Base-by-base conservation (phyloP, 1,140 invertebrate genomes). In the Rhizoglyphus robini region DNA sequence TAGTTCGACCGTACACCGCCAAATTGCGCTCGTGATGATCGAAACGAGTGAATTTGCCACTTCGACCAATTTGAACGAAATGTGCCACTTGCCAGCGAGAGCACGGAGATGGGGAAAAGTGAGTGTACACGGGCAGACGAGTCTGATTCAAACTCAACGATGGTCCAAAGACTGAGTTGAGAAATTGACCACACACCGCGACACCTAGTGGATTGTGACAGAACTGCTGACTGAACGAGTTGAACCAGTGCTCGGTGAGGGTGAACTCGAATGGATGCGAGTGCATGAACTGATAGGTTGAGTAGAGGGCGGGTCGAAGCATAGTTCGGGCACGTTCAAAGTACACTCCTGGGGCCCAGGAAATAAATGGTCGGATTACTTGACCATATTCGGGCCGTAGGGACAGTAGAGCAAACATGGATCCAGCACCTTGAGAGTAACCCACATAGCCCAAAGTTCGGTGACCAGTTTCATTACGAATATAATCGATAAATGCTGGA, bases 301-400 rank as follows among this genome's bases (percentile, higher is more conserved):
- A 32, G 51, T 23, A n/a, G n/a, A n/a, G n/a, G n/a, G n/a, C n/a
- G n/a, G n/a, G n/a, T n/a, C n/a, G n/a, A 25, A 54, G 8, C 20
- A 27, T 70, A 8, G 84, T 86, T 71, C 79, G 82, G 3, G 88
- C 79, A 65, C 88, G 76, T 1, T 79, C 77, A 73, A 88, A 80
- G 68, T 79, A 87, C 0, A 82, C 84, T 0, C 88, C 81, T 0
- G 89, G 90, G 1, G 85, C 88, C 46, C 92, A 74, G 0, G 83
- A 83, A 62, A 84, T 78, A 65, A 77, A 75, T 5, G 71, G 65
- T 67, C 72, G 72, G n/a, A 66, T 34, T 5, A 85, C 84, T 13
- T 79, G 70, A 68, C 83, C 83, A 68, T 85, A 86, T 54, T 83
- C 78, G 0, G 84, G 83, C 18, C 76, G 74, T 29, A 78, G 78